These are phyloP conservation scores for Metaphire vulgaris DNA, from an alignment of 1,140 invertebrate species.

Conservation along the genomic window DNA sequence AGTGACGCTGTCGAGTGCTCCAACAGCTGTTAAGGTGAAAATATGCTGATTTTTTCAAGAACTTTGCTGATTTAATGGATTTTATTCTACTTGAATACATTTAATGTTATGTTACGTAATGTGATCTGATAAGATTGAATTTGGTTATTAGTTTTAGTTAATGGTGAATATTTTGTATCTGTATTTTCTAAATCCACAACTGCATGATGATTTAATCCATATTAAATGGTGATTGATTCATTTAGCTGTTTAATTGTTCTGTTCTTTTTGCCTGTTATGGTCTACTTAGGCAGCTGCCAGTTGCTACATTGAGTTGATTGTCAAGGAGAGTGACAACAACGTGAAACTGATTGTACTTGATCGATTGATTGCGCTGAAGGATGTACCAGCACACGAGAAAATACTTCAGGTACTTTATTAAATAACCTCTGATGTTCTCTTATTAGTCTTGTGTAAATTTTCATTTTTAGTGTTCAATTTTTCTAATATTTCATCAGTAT, in stretches of 20 bases:
- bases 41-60: conserved; percentile 5
- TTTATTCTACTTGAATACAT: conserved; percentile 11
- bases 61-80: background rate
- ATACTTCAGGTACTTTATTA: conserved; percentile 70
- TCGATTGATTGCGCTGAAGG: conserved; percentile 72
- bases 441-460: conserved; percentile 17
- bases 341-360: conserved; percentile 98
- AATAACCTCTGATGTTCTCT: background rate
- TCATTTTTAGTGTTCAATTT: background rate
- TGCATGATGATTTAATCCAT: too few relatives aligned
- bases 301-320: conserved; percentile 96
- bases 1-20: conserved; percentile 93
- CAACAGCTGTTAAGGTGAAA: conserved; percentile 84
- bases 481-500: background rate
- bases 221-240: too few relatives aligned
- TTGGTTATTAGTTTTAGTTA: conserved; percentile 23
- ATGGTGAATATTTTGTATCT: too few relatives aligned
- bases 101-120: too few relatives aligned
- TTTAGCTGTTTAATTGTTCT: too few relatives aligned
- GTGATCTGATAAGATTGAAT: too few relatives aligned
- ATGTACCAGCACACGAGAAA: conserved; percentile 75
- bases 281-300: conserved; percentile 84
- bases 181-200: too few relatives aligned
- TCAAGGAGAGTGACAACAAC: conserved; percentile 99
- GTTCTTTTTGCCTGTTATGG: too few relatives aligned